These are phyloP conservation scores for Cyclura pinguis DNA, from an alignment of 2,797 vertebrate species.

Conservation along the genomic window DNA sequence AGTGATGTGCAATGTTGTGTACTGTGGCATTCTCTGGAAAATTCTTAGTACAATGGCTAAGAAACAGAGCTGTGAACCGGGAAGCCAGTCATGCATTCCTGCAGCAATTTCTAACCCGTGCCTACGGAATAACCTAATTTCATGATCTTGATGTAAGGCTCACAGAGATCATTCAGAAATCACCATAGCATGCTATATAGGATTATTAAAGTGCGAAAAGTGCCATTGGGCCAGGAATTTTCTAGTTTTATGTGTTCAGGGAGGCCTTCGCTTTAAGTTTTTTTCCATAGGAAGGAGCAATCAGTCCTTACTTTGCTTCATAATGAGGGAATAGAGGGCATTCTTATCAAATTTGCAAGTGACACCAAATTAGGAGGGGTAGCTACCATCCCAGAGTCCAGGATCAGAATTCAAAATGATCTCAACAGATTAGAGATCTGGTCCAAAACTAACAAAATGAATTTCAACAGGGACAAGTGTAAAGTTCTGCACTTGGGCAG, in stretches of 20 bases:
- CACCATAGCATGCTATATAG: not conserved
- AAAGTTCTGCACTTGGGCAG: no score
- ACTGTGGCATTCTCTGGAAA: not conserved
- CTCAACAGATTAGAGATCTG: no score
- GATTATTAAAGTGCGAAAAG: not conserved
- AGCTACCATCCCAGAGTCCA: no score
- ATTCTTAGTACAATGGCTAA: not conserved
- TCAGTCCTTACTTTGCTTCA: not conserved
- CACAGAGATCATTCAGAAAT: not conserved
- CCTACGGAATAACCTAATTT: not conserved
- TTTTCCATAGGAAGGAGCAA: not conserved
- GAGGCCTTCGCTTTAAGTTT: not conserved
- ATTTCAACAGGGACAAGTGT: no score
- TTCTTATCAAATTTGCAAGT: no score
- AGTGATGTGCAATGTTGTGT: not conserved
- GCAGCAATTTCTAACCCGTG: not conserved
- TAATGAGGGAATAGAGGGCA: not conserved
- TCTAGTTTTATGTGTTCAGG: not conserved
- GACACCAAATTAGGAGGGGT: no score
- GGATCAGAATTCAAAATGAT: no score
- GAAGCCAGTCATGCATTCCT: not conserved
- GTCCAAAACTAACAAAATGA: no score
- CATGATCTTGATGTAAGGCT: not conserved
- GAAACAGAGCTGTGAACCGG: no score
- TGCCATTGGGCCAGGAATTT: not conserved